Evolutionary conservation across 2,113 vertebrate species (phyloP), one percentile per base, ranked within the genome.

Genomic region (Podarcis muralis): DNA sequence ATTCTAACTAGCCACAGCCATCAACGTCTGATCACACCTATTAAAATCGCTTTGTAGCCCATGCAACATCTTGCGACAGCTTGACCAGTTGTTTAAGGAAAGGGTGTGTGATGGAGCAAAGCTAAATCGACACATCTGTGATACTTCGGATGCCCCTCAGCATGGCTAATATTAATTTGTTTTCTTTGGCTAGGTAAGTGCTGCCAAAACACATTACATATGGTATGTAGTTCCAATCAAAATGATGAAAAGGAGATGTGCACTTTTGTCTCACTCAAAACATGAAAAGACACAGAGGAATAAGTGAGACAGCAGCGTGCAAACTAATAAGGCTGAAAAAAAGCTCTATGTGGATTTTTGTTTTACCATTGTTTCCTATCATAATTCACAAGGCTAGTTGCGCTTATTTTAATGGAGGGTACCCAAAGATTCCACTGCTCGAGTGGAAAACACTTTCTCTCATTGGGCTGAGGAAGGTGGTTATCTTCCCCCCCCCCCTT

Each of bases 101-200:
- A 93, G 96, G 94, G 92, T 90, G 91, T 93, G 94, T 94, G 93
- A 96, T 92, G 94, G 94, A 94, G 94, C 93, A 95, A 94, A 96
- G 93, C 95, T 95, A 96, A 97, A 96, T 93, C 93, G 95, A 95
- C 96, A 95, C 75, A 90, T 96, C 93, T 96, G 94, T 95, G 96
- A 96, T 95, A 95, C 93, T 95, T 96, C 95, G 95, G 95, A 95
- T 95, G 95, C 95, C 93, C 95, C 94, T 96, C 96, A 93, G 95
- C 93, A 92, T 95, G 95, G 95, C 96, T 92, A 94, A 96, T 96
- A 96, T 97, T 97, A 97, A 97, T 97, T 97, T 97, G 96, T 97
- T 97, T 97, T 96, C 95, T 96, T 97, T 97, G 96, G 96, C 96
- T 96, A 96, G 95, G 94, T 96, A 96, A 95, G 92, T 93, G 93